These are phyloP conservation scores for Chymomyza amoena DNA, from an alignment of 2,888 invertebrate species.

Conservation along the genomic window DNA sequence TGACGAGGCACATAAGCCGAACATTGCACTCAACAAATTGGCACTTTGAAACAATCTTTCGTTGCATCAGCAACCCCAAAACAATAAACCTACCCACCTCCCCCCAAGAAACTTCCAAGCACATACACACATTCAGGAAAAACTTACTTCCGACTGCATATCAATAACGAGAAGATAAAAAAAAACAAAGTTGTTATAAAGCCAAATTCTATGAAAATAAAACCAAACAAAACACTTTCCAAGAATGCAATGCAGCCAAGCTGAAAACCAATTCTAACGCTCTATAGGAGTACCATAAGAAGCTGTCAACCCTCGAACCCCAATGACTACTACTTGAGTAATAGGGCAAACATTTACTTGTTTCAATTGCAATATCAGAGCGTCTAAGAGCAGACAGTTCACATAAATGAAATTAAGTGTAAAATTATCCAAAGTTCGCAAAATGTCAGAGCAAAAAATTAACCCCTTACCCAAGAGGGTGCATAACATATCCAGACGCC, in stretches of 20 bases:
- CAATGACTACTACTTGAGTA: conserved; percentile 33
- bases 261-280: conserved; percentile 4
- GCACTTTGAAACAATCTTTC: neutral
- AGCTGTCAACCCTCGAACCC: neutral
- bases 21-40: neutral
- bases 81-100: conserved; percentile 6
- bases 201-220: conserved; percentile 18
- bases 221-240: neutral
- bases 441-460: neutral
- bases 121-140: neutral
- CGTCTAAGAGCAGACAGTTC: conserved; percentile 21
- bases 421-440: conserved; percentile 57
- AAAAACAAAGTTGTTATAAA: conserved; percentile 45
- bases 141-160: conserved; percentile 44
- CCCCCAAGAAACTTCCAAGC: neutral
- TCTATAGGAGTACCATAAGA: neutral
- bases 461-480: neutral
- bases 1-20: neutral
- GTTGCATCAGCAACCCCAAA: neutral
- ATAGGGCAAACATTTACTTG: conserved; percentile 33
- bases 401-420: conserved; percentile 61
- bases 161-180: conserved; percentile 46
- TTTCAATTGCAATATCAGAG: neutral
- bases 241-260: neutral
- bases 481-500: too few species aligned